Evolutionary conservation across 1,140 invertebrate genomes (phyloP).

Genomic region (Coboldia fuscipes): DNA sequence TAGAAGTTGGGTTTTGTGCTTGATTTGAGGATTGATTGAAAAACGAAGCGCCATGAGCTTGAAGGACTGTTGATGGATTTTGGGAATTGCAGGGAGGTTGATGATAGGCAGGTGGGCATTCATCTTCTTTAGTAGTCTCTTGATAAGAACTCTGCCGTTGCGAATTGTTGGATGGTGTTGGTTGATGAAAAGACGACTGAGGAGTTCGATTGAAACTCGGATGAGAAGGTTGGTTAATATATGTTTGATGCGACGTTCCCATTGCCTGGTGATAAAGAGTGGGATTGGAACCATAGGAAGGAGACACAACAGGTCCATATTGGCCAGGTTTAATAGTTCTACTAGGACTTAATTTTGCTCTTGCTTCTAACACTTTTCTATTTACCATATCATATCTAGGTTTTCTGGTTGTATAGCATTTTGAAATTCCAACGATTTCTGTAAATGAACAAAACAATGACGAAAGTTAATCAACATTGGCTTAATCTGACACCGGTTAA

Average conservation of each 20-base stretch:
- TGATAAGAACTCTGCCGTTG: no score
- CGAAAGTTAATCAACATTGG: no score
- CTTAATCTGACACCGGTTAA: no score
- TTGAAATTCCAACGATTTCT: not conserved
- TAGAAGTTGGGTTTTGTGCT: no score
- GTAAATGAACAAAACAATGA: no score
- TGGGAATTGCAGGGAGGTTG: no score
- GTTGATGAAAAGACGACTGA: not conserved
- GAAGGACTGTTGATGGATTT: no score
- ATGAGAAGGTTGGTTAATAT: not conserved
- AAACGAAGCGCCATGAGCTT: no score
- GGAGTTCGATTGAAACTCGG: not conserved
- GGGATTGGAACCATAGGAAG: not conserved
- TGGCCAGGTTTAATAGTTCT: not conserved
- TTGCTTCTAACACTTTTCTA: not conserved
- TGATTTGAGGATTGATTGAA: no score
- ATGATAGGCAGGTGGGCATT: no score
- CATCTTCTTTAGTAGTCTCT: no score
- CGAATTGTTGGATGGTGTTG: no score
- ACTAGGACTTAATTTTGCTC: not conserved
- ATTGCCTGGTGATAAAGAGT: not conserved
- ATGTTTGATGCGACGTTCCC: not conserved
- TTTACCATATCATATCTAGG: not conserved
- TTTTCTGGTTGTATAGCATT: not conserved
- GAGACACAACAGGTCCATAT: not conserved